Percentiles rank a stretch among this genome's conserved stretches.
These are phyloP conservation scores for Drosophila helvetica DNA, from an alignment of 2,888 invertebrate species.

Conservation along the genomic window DNA sequence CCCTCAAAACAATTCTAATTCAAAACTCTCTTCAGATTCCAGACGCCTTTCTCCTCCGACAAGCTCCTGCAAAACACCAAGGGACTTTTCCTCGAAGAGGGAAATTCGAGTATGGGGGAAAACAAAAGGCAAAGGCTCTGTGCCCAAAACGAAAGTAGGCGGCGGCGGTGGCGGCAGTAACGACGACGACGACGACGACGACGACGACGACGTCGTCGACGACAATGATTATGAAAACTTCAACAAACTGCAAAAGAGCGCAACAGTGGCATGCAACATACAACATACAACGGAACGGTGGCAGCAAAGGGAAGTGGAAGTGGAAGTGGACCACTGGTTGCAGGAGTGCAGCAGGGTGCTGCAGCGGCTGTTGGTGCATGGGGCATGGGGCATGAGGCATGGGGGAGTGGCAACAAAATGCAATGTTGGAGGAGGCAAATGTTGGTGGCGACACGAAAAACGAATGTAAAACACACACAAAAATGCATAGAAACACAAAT, in stretches of 20 bases:
- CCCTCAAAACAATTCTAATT: too few relatives aligned
- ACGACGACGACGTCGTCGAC: conserved; percentile 38
- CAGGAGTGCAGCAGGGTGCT: background rate
- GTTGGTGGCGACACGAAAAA: conserved; percentile 63
- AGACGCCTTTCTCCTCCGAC: background rate
- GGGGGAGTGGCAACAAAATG: conserved; percentile 34
- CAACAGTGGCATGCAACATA: conserved; percentile 59
- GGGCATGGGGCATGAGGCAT: too few relatives aligned
- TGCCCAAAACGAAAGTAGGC: conserved; percentile 56
- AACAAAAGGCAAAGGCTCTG: conserved; percentile 49
- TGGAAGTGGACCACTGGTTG: background rate
- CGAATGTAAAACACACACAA: conserved; percentile 79
- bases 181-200: conserved; percentile 18
- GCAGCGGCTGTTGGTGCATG: background rate
- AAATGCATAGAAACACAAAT: conserved; percentile 78
- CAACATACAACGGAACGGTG: conserved; percentile 15
- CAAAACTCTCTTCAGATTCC: too few relatives aligned
- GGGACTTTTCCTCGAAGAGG: conserved; percentile 9
- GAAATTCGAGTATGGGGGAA: conserved; percentile 29
- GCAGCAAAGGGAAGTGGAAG: conserved; percentile 14
- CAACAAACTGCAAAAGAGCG: conserved; percentile 73
- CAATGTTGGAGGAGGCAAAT: conserved; percentile 27
- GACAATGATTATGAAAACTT: conserved; percentile 76
- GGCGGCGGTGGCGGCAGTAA: conserved; percentile 16
- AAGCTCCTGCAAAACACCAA: conserved; percentile 8